These are phyloP conservation scores for Amiota minor DNA, from an alignment of 2,888 invertebrate species.

Conservation along the genomic window DNA sequence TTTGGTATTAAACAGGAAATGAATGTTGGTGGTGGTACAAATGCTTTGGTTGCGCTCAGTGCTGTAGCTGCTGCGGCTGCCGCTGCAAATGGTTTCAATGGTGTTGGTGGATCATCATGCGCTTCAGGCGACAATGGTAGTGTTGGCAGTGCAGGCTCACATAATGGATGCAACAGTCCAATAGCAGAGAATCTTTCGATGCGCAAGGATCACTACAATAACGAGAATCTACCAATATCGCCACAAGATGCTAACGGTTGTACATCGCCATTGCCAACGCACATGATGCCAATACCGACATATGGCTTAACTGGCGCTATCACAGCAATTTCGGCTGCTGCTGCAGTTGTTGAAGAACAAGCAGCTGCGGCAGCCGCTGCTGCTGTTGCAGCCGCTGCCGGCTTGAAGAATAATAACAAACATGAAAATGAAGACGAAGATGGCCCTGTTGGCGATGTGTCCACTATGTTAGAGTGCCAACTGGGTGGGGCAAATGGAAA, in stretches of 20 bases:
- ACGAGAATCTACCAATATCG: slow-evolving; percentile 50
- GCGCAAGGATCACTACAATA: slow-evolving; percentile 65
- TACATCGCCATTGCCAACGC: slow-evolving; percentile 56
- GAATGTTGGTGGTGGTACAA: neutral
- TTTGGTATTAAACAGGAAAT: no score
- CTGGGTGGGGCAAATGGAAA: neutral
- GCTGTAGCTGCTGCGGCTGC: slow-evolving; percentile 9
- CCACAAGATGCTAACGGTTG: slow-evolving; percentile 39
- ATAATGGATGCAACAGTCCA: slow-evolving; percentile 63
- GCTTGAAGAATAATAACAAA: slow-evolving; percentile 47
- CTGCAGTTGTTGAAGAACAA: slow-evolving; percentile 64
- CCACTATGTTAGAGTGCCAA: neutral
- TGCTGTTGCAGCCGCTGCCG: slow-evolving; percentile 50
- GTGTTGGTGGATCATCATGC: slow-evolving; percentile 34
- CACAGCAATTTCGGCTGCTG: slow-evolving; percentile 69
- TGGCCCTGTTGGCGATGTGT: neutral
- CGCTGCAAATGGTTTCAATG: slow-evolving; percentile 37
- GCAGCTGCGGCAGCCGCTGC: slow-evolving; percentile 62
- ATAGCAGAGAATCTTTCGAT: slow-evolving; percentile 70
- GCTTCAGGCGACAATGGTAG: slow-evolving; percentile 50
- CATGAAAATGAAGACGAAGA: slow-evolving; percentile 10
- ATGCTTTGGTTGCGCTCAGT: slow-evolving; percentile 14
- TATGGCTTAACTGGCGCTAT: slow-evolving; percentile 71
- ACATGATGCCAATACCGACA: slow-evolving; percentile 63
- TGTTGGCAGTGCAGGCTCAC: slow-evolving; percentile 58